Base-by-base conservation (phyloP, 2,888 invertebrate species). In the Protophormia terraenovae region DNA sequence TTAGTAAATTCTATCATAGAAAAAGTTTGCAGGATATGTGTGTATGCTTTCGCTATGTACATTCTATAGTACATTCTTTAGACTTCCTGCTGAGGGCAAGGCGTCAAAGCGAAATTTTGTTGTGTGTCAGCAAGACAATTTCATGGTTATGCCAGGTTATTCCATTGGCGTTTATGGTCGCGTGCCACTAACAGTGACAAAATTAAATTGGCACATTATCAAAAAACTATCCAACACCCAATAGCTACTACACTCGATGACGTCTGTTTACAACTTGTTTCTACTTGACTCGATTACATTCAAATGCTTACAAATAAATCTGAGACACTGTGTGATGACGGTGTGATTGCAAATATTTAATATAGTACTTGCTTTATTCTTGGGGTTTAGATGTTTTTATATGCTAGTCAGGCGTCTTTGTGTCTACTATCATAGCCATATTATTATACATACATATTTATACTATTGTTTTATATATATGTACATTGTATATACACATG, bases 151-250 rank as follows among this genome's bases (percentile, higher is more conserved):
- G 64, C 50, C 75, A 75, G 62, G 80, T 84, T 81, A 67, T 77
- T 84, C 79, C 73, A 64, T 82, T 83, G 85, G 77, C 73, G 69
- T 79, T 71, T 78, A 83, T 75, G 64, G 84, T 86, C 86, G 86
- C 86, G 86, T 86, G 83, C 82, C 89, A 87, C 90, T 90, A 88
- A 90, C 90, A 90, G 90, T 87, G 87, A 88, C 87, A 88, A 89
- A 90, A 91, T 91, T 90, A 90, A 91, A 90, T 91, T 91, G 91
- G 91, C 91, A 91, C 87, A 80, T 81, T 87, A 89, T 91, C 91
- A 91, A 91, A 86, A 82, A 45, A 45, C 87, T 50, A 77, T 86
- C 73, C 45, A 76, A 75, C 85, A 82, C 78, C 53, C 77, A 75
- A 19, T 81, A 77, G 38, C 38, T 41, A 35, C 32, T 47, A 69